Conservation (phyloP, 2,797 vertebrate species). For the Erethizon dorsatum region DNA sequence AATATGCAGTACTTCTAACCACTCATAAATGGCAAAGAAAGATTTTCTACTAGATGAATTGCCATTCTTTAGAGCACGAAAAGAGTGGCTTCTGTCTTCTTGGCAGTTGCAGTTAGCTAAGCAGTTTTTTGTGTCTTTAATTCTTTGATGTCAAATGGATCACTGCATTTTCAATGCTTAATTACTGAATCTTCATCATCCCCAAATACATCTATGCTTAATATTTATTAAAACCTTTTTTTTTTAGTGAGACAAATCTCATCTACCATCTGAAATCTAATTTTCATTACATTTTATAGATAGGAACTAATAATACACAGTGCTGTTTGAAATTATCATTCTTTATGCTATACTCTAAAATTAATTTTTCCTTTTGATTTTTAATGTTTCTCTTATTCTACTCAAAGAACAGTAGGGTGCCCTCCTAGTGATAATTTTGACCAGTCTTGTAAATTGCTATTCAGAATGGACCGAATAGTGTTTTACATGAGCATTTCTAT, state of each 20-base stretch:
- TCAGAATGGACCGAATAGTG: conserved; percentile 67
- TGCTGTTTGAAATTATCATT: conserved; percentile 80
- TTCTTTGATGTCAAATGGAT: conserved; percentile 81
- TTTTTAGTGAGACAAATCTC: conserved; percentile 86
- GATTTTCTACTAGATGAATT: conserved; percentile 34
- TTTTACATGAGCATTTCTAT: conserved; percentile 78
- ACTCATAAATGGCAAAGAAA: conserved; percentile 65
- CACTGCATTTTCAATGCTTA: conserved; percentile 77
- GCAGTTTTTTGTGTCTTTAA: conserved; percentile 76
- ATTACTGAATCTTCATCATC: conserved; percentile 80
- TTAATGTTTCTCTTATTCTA: conserved; percentile 90
- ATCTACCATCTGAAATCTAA: conserved; percentile 87
- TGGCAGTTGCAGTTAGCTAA: conserved; percentile 66
- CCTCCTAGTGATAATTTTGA: conserved; percentile 88
- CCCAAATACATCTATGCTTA: conserved; percentile 79
- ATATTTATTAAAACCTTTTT: conserved; percentile 85
- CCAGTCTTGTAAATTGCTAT: conserved; percentile 87
- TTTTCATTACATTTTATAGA: conserved; percentile 89
- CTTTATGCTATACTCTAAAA: conserved; percentile 76
- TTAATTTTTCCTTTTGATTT: conserved; percentile 89
- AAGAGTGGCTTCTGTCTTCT: conserved; percentile 44
- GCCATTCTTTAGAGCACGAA: conserved; percentile 63
- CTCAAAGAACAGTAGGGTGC: conserved; percentile 86
- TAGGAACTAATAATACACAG: conserved; percentile 86
- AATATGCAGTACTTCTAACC: conserved; percentile 62